Evolutionary conservation across 2,888 invertebrate genomes (phyloP).

Genomic region (Sinohyriopsis cumingii): DNA sequence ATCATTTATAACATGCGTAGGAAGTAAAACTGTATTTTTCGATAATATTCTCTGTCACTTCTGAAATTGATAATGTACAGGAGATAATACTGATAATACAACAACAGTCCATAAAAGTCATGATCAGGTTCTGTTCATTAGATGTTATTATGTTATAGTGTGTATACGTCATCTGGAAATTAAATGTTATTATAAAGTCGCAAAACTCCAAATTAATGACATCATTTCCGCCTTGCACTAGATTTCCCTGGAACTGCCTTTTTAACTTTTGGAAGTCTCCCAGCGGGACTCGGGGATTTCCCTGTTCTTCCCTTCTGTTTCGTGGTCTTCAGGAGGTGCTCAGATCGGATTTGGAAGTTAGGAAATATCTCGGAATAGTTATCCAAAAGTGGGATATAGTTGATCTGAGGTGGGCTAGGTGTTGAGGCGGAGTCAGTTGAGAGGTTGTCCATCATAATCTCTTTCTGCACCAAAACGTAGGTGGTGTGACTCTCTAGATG

Average conservation of each 20-base stretch:
- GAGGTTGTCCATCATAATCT: constrained; percentile 39
- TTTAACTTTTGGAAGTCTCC: constrained; percentile 38
- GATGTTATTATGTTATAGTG: too few species aligned
- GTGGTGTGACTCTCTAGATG: constrained; percentile 66
- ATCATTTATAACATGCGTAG: too few species aligned
- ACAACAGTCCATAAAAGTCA: too few species aligned
- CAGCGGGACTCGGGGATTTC: constrained; percentile 67
- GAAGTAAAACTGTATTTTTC: too few species aligned
- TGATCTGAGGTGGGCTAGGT: constrained; percentile 47
- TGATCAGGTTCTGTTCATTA: too few species aligned
- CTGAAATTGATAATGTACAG: too few species aligned
- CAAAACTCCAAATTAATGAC: not conserved
- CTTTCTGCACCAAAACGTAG: constrained; percentile 68
- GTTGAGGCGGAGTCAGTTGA: constrained; percentile 33
- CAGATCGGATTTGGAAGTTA: constrained; percentile 61
- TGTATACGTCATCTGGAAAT: too few species aligned
- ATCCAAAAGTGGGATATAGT: constrained; percentile 66
- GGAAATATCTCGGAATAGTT: constrained; percentile 64
- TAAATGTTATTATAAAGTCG: too few species aligned
- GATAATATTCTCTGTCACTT: too few species aligned
- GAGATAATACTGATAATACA: too few species aligned
- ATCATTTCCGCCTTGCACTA: constrained; percentile 21
- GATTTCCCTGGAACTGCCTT: constrained; percentile 21
- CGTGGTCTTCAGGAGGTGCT: constrained; percentile 49
- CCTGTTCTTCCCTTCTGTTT: constrained; percentile 47